These are phyloP conservation scores for Boleophthalmus pectinirostris DNA, from an alignment of 2,113 vertebrate genomes.

Conservation along the genomic window DNA sequence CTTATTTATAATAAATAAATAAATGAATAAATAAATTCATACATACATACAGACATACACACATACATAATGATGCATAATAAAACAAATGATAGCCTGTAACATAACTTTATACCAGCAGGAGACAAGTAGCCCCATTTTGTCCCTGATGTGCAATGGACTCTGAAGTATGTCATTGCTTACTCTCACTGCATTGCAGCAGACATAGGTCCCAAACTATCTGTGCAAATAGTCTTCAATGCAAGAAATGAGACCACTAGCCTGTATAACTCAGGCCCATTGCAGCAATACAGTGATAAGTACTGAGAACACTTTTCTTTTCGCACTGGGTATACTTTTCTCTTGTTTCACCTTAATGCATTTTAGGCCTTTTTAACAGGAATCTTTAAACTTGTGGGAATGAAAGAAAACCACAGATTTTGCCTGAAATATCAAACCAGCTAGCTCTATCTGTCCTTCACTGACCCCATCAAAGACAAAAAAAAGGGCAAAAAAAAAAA, in stretches of 20 bases:
- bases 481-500: conserved; percentile 10
- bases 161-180: conserved; percentile 24
- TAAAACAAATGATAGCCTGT: not conserved
- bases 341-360: conserved; percentile 18
- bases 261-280: not conserved
- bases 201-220: conserved; percentile 47
- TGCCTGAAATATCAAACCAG: conserved; percentile 11
- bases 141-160: conserved; percentile 22
- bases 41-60: no score
- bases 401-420: conserved; percentile 17
- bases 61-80: not conserved
- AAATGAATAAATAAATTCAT: no score
- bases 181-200: conserved; percentile 60
- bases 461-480: conserved; percentile 13
- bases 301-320: not conserved
- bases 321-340: not conserved
- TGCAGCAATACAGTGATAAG: conserved; percentile 28
- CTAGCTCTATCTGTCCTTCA: conserved; percentile 25
- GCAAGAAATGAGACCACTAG: not conserved
- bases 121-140: not conserved
- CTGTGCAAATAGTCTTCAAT: conserved; percentile 1
- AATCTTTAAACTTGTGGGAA: conserved; percentile 40
- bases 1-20: no score
- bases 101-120: not conserved
- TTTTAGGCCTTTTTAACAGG: conserved; percentile 28